Conservation (phyloP, 2,797 vertebrate genomes). For the Phaenicophaeus curvirostris region DNA sequence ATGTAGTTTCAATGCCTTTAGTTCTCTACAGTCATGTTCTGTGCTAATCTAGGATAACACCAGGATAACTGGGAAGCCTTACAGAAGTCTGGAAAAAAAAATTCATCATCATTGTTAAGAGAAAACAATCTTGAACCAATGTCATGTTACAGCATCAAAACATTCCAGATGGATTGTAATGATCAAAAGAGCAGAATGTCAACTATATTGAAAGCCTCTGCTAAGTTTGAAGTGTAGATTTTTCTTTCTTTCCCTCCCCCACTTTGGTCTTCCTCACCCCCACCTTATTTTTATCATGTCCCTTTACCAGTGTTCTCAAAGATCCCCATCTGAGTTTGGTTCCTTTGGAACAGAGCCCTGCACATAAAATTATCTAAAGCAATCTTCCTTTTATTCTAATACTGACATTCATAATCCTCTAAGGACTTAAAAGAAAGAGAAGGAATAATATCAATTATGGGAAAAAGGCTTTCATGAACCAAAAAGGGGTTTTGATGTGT, state of each 20-base stretch:
- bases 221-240: neutral
- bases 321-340: slow-evolving; percentile 49
- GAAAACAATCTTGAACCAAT: neutral
- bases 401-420: slow-evolving; percentile 59
- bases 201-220: neutral
- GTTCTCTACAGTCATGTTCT: neutral
- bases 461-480: slow-evolving; percentile 60
- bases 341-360: slow-evolving; percentile 55
- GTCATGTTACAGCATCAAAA: neutral
- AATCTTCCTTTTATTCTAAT: slow-evolving; percentile 61
- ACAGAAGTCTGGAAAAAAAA: neutral
- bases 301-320: slow-evolving; percentile 29
- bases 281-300: slow-evolving; percentile 42
- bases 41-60: neutral
- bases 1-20: fast-evolving
- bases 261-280: neutral
- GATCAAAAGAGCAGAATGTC: neutral
- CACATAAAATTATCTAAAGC: slow-evolving; percentile 61
- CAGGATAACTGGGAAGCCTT: neutral
- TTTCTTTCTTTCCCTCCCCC: neutral
- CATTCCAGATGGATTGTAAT: neutral
- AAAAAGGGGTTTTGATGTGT: slow-evolving; percentile 53
- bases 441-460: slow-evolving; percentile 67
- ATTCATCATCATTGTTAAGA: neutral
- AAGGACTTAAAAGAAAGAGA: slow-evolving; percentile 51